Conservation (phyloP, 2,113 vertebrate genomes). For the Emydura subglobosa region DNA sequence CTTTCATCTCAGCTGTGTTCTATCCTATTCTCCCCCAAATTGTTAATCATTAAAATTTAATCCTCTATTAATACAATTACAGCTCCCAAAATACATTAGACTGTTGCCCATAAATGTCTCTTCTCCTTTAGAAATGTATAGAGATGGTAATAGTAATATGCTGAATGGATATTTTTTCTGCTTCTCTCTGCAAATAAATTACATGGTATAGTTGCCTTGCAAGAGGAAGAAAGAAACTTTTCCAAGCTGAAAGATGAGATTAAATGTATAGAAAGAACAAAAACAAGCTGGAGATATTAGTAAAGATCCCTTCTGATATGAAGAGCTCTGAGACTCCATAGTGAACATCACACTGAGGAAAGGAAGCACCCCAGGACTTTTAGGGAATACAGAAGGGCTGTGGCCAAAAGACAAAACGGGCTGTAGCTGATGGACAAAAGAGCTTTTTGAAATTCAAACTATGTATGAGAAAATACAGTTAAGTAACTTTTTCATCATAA, state of each 20-base stretch:
- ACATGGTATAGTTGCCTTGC: neutral
- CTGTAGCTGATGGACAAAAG: neutral
- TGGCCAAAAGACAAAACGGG: neutral
- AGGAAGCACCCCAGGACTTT: neutral
- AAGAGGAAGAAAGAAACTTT: neutral
- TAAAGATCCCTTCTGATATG: neutral
- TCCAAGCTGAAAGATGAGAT: neutral
- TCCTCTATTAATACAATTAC: neutral
- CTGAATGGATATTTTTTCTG: neutral
- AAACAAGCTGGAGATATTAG: neutral
- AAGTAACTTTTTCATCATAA: neutral
- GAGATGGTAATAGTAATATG: neutral
- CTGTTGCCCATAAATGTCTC: neutral
- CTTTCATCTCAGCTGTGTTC: neutral
- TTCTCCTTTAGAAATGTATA: neutral
- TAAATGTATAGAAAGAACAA: neutral
- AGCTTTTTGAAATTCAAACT: neutral
- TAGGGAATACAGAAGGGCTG: neutral
- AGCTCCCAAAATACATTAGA: neutral
- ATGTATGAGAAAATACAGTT: neutral
- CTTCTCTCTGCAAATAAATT: neutral
- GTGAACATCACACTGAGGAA: neutral
- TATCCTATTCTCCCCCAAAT: neutral
- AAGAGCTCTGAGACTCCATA: neutral
- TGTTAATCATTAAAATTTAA: slow-evolving; percentile 10